These are phyloP conservation scores for Hirundo rustica DNA, from an alignment of 2,797 vertebrate species.

Conservation along the genomic window DNA sequence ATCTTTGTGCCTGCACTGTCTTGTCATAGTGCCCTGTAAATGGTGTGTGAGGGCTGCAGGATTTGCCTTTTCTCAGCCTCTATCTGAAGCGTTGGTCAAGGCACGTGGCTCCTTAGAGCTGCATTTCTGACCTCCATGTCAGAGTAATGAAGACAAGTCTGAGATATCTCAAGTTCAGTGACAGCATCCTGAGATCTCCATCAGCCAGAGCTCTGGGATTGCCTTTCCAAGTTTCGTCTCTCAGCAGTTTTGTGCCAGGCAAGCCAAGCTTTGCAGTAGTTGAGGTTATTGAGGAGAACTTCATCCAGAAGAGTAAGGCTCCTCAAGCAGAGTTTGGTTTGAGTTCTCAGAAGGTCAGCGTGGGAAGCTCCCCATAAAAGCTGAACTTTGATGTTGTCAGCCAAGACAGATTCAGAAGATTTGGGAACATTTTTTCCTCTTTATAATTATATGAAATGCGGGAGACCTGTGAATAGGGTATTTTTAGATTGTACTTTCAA, in stretches of 20 bases:
- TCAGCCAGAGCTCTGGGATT: not conserved
- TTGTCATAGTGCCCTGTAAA: not conserved
- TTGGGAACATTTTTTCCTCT: conserved; percentile 6
- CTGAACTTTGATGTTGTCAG: conserved; percentile 11
- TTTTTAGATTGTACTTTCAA: not conserved
- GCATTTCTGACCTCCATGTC: not conserved
- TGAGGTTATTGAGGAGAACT: not conserved
- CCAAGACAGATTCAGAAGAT: conserved; percentile 29
- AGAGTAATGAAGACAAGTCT: not conserved
- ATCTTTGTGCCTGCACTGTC: not conserved
- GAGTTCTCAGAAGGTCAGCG: not conserved
- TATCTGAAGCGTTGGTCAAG: not conserved
- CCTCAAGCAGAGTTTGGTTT: not conserved
- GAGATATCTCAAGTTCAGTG: not conserved
- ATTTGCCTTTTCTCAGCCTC: not conserved
- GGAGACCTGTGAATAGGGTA: not conserved
- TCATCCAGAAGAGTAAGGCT: not conserved
- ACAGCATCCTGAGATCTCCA: not conserved
- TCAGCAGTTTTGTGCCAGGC: not conserved
- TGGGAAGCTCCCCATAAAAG: conserved; percentile 25
- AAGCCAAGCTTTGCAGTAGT: not conserved
- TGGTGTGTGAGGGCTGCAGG: not conserved
- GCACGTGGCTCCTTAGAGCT: not conserved
- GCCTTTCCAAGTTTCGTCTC: not conserved
- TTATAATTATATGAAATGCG: not conserved